Evolutionary conservation across 30 jellyfish, hydroid and myxozoan genomes (phyloP), one percentile per base, ranked within the genome.

Genomic region (Chironex yamaguchii): DNA sequence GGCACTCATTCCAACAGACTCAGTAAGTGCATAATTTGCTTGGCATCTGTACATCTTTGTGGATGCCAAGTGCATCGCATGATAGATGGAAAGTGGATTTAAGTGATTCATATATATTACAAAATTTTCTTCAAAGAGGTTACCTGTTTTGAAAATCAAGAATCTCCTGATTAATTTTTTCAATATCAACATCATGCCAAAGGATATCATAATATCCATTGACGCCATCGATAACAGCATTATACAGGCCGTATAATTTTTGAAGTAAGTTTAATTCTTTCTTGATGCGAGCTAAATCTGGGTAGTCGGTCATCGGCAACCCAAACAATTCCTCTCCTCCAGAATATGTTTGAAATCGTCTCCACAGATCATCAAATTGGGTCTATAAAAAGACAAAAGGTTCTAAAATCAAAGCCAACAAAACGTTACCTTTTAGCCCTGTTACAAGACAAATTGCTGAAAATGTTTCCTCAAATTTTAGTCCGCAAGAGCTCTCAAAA

Each of bases 281-380:
- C 91, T 94, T 94, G 51, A 89, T 89, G 27, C 92, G 84, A 62
- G 78, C 83, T 31, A 94, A 69, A 33, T 89, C 96, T 0, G 97
- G 95, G 66, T 94, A 89, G 21, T 94, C 99, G 25, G 97, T 88
- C 26, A 88, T 49, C 4, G 99, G 96, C 81, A 94, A 42, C 34
- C 99, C 99, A 89, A 94, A 94, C 79, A 94, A 63, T 32, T 94
- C 99, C 77, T 94, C 99, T n/a, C 99, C 99, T 20, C 99, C 99
- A 54, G 88, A 71, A 76, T 94, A 94, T 4, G 99, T 94, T 67
- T 94, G 97, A 32, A 34, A 89, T 28, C 89, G 92, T 2, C 99
- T 89, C 96, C 96, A 94, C 33, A 94, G 72, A 6, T 94, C 97
- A 74, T 89, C 97, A 82, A 94, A 94, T 67, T 96, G 92, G 34